These are phyloP conservation scores for Calameuta filiformis DNA, from an alignment of 2,888 invertebrate genomes.

Conservation along the genomic window DNA sequence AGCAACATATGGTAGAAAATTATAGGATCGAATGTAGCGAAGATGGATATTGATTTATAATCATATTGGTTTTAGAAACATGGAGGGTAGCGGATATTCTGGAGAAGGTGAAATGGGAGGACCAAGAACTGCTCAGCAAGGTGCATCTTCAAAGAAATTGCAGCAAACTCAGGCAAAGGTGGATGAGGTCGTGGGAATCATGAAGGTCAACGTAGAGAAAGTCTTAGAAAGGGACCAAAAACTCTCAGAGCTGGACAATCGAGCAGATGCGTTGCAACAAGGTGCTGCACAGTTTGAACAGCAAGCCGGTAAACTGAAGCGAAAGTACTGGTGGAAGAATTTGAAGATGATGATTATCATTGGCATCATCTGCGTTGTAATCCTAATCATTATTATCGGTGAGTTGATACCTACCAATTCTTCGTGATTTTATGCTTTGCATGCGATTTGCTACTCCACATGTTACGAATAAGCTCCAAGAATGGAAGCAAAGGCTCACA, in stretches of 20 bases:
- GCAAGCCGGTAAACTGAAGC: constrained; percentile 95
- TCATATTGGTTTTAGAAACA: constrained; percentile 34
- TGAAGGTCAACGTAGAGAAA: constrained; percentile 96
- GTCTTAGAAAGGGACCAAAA: constrained; percentile 96
- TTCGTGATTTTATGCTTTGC: neutral
- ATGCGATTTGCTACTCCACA: neutral
- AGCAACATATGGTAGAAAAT: too few relatives aligned
- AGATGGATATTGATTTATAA: constrained; percentile 30
- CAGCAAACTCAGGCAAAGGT: constrained; percentile 89
- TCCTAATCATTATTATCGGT: constrained; percentile 90
- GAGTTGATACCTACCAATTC: constrained; percentile 64
- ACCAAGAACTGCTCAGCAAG: constrained; percentile 83
- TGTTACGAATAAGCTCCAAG: neutral
- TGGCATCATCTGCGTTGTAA: constrained; percentile 84
- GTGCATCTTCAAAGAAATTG: constrained; percentile 81
- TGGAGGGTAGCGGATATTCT: constrained; percentile 66
- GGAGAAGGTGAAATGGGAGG: constrained; percentile 84
- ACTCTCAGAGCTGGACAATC: constrained; percentile 92
- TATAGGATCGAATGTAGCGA: neutral
- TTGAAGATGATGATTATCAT: constrained; percentile 96
- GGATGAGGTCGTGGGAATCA: constrained; percentile 92
- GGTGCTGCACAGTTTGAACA: constrained; percentile 97
- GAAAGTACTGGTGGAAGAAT: constrained; percentile 98
- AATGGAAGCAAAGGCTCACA: neutral
- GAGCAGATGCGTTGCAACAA: constrained; percentile 94